phyloP scores from a whole-genome alignment of 2,888 invertebrate species.

The Pardosa pseudoannulata region DNA sequence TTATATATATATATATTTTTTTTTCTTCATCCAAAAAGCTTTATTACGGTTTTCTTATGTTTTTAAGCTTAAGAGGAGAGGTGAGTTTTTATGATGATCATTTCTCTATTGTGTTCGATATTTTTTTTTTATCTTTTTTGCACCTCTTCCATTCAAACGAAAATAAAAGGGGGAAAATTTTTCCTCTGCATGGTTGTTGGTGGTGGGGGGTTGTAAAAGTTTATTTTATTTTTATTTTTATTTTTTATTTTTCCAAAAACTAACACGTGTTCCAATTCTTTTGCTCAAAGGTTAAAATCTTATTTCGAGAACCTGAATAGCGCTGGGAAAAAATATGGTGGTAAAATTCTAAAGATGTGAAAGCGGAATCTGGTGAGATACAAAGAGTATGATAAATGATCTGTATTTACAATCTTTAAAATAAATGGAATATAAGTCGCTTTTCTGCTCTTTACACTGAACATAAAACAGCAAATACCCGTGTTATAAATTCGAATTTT shows the following conservation, averaged over 20 bases:
- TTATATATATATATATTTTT: background rate
- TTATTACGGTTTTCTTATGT: constrained; percentile 3
- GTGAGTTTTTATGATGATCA: background rate
- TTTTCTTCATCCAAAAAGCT: background rate
- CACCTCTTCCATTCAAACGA: constrained; percentile 4
- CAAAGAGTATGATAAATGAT: constrained; percentile 9
- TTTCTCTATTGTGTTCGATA: constrained; percentile 18
- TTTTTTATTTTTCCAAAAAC: constrained; percentile 11
- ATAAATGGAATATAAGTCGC: constrained; percentile 11
- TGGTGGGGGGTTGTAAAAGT: no score
- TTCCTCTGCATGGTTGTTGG: no score
- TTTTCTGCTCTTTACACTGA: background rate
- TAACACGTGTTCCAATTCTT: constrained; percentile 12
- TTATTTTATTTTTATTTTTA: no score
- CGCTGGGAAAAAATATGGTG: background rate
- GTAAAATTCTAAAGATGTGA: constrained; percentile 3
- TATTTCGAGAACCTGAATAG: constrained; percentile 4
- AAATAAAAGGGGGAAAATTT: background rate
- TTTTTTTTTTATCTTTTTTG: background rate
- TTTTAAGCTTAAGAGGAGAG: constrained; percentile 21
- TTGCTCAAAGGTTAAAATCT: background rate
- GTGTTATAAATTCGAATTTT: background rate
- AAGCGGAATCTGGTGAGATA: background rate
- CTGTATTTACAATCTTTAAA: constrained; percentile 14
- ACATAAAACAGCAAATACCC: background rate